Base-by-base conservation (phyloP, 1,140 invertebrate species). In the Tetramorium parvispinum region DNA sequence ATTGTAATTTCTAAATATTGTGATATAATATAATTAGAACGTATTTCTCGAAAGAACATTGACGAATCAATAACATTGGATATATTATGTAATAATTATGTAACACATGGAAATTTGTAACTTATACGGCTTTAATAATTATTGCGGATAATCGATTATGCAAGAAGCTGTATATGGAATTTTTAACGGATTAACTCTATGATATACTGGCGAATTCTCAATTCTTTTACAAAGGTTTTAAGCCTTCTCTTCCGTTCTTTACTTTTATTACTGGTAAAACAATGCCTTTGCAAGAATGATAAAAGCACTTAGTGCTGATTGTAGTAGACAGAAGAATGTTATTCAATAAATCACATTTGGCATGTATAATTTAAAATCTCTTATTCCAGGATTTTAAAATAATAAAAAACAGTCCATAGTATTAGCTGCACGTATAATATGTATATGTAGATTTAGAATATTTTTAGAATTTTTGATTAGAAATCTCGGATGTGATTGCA, bases 401-500 rank as follows among this genome's bases (percentile, higher is more conserved):
- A 75, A 75, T 57, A 16, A 40, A 57, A 43, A 57, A 13, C 1
- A 37, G 37, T 16, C 11, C 1, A 21, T 40, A 40, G 5, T 53
- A n/a, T 57, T 55, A 75, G 3, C 32, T 18, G 16, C 10, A n/a
- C 3, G 21, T 43, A 27, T 6, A 13, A 13, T 18, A 76, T 13
- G 43, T 6, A 61, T 24, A 43, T 21, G 6, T 32, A 32, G 32
- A 32, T 57, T 43, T 7, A 37, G 7, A 40, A 83, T 76, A 8
- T 81, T 78, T n/a, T 57, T 37, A 8, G n/a, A n/a, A n/a, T n/a
- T n/a, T 46, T 46, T 0, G 40, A 81, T 46, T 79, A 66, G 40
- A 59, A 82, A 43, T 66, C 7, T 68, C 4, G 3, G 57, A 16
- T 55, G 16, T 83, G 37, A 24, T 93, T 94, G 93, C 94, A 90